phyloP scores from a whole-genome alignment of 2,797 vertebrate genomes.

The Manis pentadactyla region DNA sequence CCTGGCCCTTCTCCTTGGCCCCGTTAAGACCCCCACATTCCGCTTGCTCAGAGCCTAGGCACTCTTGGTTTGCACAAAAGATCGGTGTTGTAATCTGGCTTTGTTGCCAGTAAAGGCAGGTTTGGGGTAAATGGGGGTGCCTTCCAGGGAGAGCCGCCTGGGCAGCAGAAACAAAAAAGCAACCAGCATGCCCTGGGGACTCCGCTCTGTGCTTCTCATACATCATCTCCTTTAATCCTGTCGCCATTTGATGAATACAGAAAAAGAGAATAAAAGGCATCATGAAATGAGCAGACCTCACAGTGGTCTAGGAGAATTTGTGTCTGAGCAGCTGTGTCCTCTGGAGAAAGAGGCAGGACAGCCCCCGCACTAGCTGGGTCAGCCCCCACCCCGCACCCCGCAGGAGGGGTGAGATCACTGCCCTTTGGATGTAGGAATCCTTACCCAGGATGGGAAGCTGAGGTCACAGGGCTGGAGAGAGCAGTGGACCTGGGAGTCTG shows the following conservation, averaged over 20 bases:
- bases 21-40: accelerated
- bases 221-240: neutral
- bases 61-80: neutral
- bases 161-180: neutral
- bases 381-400: neutral
- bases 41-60: neutral
- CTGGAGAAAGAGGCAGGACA: neutral
- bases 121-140: neutral
- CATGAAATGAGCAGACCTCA: neutral
- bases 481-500: neutral
- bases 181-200: neutral
- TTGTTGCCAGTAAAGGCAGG: neutral
- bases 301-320: neutral
- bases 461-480: neutral
- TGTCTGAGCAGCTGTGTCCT: neutral
- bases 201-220: too few species aligned
- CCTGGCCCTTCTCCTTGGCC: accelerated
- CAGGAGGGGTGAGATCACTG: neutral
- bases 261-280: neutral
- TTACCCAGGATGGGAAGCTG: neutral
- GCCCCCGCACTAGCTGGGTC: neutral
- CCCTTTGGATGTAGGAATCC: neutral
- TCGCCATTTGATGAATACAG: neutral
- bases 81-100: neutral
- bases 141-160: neutral